Evolutionary conservation across 2,113 vertebrate genomes (phyloP), one percentile per base, ranked within the genome.

Genomic region (Macheiramphus alcinus): DNA sequence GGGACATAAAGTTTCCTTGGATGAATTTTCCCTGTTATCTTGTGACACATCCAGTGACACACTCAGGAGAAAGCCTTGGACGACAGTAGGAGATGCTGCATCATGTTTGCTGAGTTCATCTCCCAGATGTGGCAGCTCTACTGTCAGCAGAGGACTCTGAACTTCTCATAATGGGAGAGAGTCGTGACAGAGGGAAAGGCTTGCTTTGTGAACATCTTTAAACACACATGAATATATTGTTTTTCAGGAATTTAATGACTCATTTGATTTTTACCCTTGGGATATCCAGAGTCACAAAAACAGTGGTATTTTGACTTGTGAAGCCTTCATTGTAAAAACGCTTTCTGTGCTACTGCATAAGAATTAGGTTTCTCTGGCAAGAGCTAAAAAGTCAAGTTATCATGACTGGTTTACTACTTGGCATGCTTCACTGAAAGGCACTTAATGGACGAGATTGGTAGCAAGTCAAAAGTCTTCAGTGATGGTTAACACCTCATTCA

Each of bases 221-320:
- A 97, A 93, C n/a, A 45, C 80, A 94, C 80, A 91, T 34, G 42
- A 43, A 72, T 86, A 80, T 86, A 93, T 43, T 94, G 88, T 86
- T 92, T 97, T 97, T 97, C 90, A 74, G 32, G 87, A 84, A 96
- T 71, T 95, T 96, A 97, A 97, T 97, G 96, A 94, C 86, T 98
- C 92, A 83, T 94, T 97, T 75, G 21, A 23, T 95, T 97, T 97
- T 96, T 94, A 91, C 52, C 85, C 90, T 93, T 95, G 90, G 96
- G 95, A 97, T 89, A 94, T 86, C 38, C 5, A 91, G 91, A 95
- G 90, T 97, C 93, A 96, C 78, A 88, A 97, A 98, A 96, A 34
- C 93, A 88, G 62, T 83, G 50, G 65, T 88, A 93, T 97, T 97
- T 94, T 93, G 90, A 84, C 88, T 96, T 97, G 86, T 32, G 72